phyloP scores from a whole-genome alignment of 2,113 vertebrate species.

The Circaetus gallicus region DNA sequence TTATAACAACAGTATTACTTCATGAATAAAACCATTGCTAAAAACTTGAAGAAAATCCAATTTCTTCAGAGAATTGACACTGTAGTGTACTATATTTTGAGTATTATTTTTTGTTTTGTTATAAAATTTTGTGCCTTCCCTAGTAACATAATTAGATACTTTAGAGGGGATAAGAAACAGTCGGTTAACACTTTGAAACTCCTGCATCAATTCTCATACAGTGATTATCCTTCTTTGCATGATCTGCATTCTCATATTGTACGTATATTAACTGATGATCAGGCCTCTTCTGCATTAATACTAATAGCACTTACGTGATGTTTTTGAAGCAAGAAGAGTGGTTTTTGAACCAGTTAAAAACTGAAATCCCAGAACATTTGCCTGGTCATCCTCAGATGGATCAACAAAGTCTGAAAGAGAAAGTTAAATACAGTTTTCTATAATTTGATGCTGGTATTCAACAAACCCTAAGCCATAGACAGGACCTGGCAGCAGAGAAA shows the following conservation, averaged over 20 bases:
- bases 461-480: background rate
- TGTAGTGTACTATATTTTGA: background rate
- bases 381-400: slow-evolving; percentile 83
- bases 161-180: background rate
- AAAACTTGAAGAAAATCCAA: background rate
- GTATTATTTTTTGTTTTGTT: background rate
- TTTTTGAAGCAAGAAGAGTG: slow-evolving; percentile 91
- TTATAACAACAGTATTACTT: background rate
- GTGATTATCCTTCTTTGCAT: background rate
- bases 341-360: slow-evolving; percentile 85
- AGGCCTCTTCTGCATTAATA: background rate
- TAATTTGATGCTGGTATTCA: background rate
- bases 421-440: background rate
- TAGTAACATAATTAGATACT: background rate
- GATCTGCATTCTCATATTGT: background rate
- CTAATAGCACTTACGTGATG: slow-evolving; percentile 87
- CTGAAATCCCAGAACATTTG: slow-evolving; percentile 85
- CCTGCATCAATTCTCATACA: background rate
- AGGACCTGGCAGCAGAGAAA: background rate
- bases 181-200: background rate
- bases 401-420: slow-evolving; percentile 82
- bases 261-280: background rate
- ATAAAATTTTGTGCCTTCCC: background rate
- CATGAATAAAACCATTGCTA: background rate
- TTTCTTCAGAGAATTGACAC: background rate